Evolutionary conservation across 2,888 invertebrate species (phyloP).

Genomic region (Epistrophe eligans): DNA sequence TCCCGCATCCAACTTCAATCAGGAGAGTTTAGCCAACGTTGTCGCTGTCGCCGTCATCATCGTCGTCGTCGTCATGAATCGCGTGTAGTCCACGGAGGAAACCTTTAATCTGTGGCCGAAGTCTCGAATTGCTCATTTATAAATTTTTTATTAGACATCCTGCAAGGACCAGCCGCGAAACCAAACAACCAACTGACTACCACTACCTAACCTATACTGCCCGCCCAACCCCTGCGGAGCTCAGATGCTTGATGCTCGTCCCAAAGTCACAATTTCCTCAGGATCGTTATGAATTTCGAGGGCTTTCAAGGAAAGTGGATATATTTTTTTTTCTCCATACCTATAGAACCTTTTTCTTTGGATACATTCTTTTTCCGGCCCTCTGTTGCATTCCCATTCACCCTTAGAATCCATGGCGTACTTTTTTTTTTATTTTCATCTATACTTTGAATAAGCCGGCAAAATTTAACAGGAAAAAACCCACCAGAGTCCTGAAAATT

Average conservation of each 20-base stretch:
- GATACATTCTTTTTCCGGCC: conserved; percentile 63
- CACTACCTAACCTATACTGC: conserved; percentile 10
- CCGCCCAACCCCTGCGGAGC: conserved; percentile 72
- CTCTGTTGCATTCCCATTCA: conserved; percentile 72
- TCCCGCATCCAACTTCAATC: conserved; percentile 73
- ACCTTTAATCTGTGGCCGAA: conserved; percentile 77
- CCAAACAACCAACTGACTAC: conserved; percentile 49
- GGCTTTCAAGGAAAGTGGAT: conserved; percentile 72
- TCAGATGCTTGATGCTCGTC: conserved; percentile 72
- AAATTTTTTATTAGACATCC: conserved; percentile 78
- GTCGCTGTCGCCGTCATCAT: conserved; percentile 26
- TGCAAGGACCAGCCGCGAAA: conserved; percentile 76
- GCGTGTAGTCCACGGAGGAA: conserved; percentile 71
- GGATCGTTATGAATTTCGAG: conserved; percentile 76
- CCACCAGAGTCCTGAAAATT: conserved; percentile 64
- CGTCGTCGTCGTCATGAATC: conserved; percentile 51
- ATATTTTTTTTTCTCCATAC: conserved; percentile 37
- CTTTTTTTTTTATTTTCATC: conserved; percentile 48
- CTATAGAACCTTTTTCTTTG: conserved; percentile 62
- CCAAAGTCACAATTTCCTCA: conserved; percentile 68
- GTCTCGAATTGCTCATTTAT: conserved; percentile 78
- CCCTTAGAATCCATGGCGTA: conserved; percentile 54
- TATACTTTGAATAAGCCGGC: conserved; percentile 46
- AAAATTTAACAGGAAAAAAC: conserved; percentile 50
- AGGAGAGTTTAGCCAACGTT: conserved; percentile 57